phyloP scores from a whole-genome alignment of 1,140 invertebrate species.

The Ganaspis sp. region DNA sequence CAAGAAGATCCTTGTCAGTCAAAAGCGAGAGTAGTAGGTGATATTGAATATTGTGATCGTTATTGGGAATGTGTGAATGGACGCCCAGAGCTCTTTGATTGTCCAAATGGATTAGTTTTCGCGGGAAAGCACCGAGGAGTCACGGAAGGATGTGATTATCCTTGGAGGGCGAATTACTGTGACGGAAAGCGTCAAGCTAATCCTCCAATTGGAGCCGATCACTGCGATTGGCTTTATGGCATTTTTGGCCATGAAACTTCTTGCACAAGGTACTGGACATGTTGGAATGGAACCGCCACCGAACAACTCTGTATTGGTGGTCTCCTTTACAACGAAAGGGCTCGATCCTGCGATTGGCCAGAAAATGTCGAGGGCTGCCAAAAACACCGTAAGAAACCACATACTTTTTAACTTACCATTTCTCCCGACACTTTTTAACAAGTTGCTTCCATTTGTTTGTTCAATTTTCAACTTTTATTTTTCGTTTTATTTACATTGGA shows the following conservation, averaged over 20 bases:
- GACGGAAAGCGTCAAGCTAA: slow-evolving; percentile 86
- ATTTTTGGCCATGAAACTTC: slow-evolving; percentile 95
- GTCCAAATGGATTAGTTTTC: slow-evolving; percentile 92
- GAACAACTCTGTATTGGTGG: slow-evolving; percentile 96
- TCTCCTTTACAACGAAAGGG: slow-evolving; percentile 92
- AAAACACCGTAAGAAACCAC: slow-evolving; percentile 89
- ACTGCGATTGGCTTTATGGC: slow-evolving; percentile 95
- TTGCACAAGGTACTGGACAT: slow-evolving; percentile 95
- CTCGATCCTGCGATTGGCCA: slow-evolving; percentile 94
- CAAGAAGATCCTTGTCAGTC: slow-evolving; percentile 87
- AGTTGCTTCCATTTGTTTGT: too few relatives aligned
- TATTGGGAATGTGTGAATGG: slow-evolving; percentile 91
- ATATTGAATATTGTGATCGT: slow-evolving; percentile 89
- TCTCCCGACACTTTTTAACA: too few relatives aligned
- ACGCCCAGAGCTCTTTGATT: slow-evolving; percentile 89
- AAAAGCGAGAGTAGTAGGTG: slow-evolving; percentile 84
- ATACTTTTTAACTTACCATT: background rate
- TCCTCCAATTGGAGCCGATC: slow-evolving; percentile 88
- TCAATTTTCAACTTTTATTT: background rate
- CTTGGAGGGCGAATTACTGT: slow-evolving; percentile 92
- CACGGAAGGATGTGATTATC: slow-evolving; percentile 92
- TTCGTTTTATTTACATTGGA: too few relatives aligned
- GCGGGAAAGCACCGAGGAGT: slow-evolving; percentile 91
- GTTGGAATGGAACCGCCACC: slow-evolving; percentile 94
- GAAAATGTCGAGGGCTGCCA: slow-evolving; percentile 94